These are phyloP conservation scores for Drusus annulatus DNA, from an alignment of 1,140 invertebrate species.

Conservation along the genomic window DNA sequence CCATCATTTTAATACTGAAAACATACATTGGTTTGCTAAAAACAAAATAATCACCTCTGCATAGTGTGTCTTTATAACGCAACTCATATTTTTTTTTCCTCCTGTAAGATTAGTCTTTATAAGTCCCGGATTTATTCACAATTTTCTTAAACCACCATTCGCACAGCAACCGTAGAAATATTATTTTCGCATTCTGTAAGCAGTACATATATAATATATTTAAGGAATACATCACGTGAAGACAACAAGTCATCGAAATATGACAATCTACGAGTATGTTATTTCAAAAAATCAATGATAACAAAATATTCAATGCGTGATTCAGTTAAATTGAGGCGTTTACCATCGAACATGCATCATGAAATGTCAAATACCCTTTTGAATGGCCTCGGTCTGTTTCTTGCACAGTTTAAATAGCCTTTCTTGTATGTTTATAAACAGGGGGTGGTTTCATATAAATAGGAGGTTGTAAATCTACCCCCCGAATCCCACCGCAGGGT, in stretches of 20 bases:
- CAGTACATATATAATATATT: no score
- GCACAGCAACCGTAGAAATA: no score
- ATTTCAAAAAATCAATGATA: constrained; percentile 1
- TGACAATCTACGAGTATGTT: no score
- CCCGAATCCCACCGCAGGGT: constrained; percentile 24
- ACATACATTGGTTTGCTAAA: no score
- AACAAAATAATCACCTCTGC: no score
- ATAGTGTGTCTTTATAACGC: not conserved
- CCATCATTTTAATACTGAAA: no score
- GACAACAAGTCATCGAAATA: no score
- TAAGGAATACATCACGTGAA: no score
- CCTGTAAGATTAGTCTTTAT: no score
- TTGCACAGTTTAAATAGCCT: not conserved
- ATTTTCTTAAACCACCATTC: no score
- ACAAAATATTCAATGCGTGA: not conserved
- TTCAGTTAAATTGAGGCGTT: not conserved
- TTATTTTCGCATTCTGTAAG: no score
- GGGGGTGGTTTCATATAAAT: constrained; percentile 28
- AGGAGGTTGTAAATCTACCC: constrained; percentile 44
- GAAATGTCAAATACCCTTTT: not conserved
- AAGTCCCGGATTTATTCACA: no score
- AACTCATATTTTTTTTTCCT: not conserved
- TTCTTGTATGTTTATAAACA: constrained; percentile 34
- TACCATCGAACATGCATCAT: not conserved
- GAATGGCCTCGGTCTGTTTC: not conserved